Conservation (phyloP, 2,797 vertebrate genomes). For the Hypotaenidia okinawae region DNA sequence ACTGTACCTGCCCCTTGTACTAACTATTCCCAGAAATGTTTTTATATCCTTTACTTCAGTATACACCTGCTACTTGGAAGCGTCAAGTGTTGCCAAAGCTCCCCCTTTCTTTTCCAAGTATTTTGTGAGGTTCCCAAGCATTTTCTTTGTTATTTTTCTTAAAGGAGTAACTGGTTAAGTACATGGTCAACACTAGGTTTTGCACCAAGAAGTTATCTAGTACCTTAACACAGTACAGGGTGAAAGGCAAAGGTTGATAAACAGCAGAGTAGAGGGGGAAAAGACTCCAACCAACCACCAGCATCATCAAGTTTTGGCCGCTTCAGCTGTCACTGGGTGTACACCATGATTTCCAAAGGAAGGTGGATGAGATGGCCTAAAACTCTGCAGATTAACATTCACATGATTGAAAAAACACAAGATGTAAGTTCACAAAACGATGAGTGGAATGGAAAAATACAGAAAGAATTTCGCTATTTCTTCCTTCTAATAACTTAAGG, state of each 20-base stretch:
- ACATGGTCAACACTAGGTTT: not conserved
- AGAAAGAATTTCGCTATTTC: not conserved
- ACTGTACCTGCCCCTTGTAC: not conserved
- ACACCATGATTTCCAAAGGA: not conserved
- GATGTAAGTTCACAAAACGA: not conserved
- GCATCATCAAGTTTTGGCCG: not conserved
- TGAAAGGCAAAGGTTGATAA: not conserved
- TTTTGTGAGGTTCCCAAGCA: not conserved
- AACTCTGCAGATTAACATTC: not conserved
- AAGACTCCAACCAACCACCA: not conserved
- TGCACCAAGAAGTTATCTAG: not conserved
- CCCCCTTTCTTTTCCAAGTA: not conserved
- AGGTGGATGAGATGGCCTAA: not conserved
- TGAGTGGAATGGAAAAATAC: not conserved
- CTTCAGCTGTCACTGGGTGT: not conserved
- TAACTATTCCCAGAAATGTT: conserved; percentile 1
- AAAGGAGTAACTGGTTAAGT: not conserved
- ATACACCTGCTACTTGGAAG: not conserved
- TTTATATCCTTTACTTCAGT: not conserved
- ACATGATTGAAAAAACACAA: not conserved
- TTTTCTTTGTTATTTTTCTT: not conserved
- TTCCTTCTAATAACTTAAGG: not conserved
- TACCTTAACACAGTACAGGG: not conserved
- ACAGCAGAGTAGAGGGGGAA: rapidly evolving
- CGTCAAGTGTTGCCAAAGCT: not conserved